Percentiles rank a stretch among this genome's conserved stretches.
phyloP scores from a whole-genome alignment of 2,113 vertebrate species.

The Rhinolophus sinicus region DNA sequence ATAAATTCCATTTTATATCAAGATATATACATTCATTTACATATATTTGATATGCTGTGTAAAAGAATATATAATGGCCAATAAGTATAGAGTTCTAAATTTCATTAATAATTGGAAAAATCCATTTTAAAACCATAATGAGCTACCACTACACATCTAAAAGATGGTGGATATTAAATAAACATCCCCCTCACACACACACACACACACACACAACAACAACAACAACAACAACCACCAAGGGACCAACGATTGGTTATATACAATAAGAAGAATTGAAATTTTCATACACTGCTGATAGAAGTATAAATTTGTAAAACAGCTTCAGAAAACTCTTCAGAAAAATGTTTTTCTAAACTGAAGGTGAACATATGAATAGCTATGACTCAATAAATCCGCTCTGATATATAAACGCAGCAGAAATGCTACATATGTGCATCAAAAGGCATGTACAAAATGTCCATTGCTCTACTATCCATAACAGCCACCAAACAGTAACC shows the following conservation, averaged over 20 bases:
- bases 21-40: not conserved
- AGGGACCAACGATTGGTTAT: no score
- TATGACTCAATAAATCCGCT: not conserved
- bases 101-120: not conserved
- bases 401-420: not conserved
- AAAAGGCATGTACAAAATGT: not conserved
- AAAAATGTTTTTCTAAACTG: not conserved
- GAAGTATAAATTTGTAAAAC: not conserved
- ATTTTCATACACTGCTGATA: not conserved
- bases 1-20: not conserved
- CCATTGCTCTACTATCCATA: not conserved
- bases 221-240: no score
- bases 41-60: not conserved
- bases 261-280: not conserved
- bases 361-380: not conserved
- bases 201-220: no score
- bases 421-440: not conserved
- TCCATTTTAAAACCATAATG: not conserved
- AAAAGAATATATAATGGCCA: not conserved
- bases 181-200: not conserved
- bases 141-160: not conserved
- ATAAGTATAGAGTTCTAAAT: not conserved
- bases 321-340: not conserved
- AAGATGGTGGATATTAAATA: not conserved
- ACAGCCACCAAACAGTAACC: not conserved